Percentiles rank a stretch among this genome's conserved stretches.
phyloP scores from a whole-genome alignment of 2,113 vertebrate genomes.

The Thomomys bottae region DNA sequence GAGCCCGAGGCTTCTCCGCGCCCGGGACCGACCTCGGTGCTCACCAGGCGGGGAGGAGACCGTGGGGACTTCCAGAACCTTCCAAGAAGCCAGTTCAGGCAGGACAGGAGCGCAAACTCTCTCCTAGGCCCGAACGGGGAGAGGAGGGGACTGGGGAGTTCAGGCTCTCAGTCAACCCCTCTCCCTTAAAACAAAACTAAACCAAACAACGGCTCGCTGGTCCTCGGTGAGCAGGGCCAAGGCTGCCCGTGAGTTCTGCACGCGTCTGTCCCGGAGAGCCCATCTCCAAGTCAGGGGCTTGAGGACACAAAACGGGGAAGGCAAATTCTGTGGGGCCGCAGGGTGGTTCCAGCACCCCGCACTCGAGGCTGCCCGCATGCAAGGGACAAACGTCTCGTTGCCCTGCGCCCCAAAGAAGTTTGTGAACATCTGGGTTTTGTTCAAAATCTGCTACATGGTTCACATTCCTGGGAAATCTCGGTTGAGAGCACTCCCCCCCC shows the following conservation, averaged over 20 bases:
- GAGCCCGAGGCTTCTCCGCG: background rate
- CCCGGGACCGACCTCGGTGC: background rate
- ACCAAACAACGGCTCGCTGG: background rate
- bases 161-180: background rate
- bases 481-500: background rate
- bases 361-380: background rate
- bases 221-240: background rate
- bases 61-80: rapidly evolving
- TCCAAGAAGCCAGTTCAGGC: background rate
- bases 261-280: no score
- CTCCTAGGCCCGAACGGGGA: background rate
- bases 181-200: background rate
- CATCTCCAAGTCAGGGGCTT: rapidly evolving
- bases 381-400: background rate
- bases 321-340: background rate
- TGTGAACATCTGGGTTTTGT: background rate
- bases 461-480: background rate
- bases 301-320: background rate
- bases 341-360: background rate
- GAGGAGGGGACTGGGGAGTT: background rate
- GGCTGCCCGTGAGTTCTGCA: background rate
- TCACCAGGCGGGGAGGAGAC: background rate
- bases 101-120: background rate
- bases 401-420: background rate
- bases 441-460: rapidly evolving